Conservation (phyloP, 2,113 vertebrate genomes). For the Salvelinus namaycush region DNA sequence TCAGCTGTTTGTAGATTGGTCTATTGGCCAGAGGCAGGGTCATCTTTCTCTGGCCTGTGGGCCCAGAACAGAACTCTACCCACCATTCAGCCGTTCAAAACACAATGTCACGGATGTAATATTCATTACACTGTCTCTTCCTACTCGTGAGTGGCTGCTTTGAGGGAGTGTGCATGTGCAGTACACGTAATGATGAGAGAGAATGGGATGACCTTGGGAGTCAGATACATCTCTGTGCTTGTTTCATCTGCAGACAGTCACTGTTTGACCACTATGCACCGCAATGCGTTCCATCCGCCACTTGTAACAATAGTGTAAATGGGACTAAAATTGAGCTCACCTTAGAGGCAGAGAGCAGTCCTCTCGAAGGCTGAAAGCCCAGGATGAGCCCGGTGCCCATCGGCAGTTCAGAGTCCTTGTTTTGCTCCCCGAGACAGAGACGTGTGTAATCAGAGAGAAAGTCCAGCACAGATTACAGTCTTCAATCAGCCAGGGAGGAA, state of each 20-base stretch:
- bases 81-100: constrained; percentile 21
- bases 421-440: constrained; percentile 77
- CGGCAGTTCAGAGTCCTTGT: constrained; percentile 74
- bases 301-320: constrained; percentile 77
- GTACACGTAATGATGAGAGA: constrained; percentile 27
- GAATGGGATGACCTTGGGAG: constrained; percentile 71
- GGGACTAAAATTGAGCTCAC: constrained; percentile 79
- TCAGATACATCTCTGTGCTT: constrained; percentile 58
- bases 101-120: constrained; percentile 36
- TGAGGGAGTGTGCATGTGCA: constrained; percentile 34
- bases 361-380: constrained; percentile 77
- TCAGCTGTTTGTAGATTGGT: background rate
- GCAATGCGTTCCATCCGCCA: constrained; percentile 69
- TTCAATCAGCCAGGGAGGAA: constrained; percentile 82
- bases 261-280: constrained; percentile 69
- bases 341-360: constrained; percentile 74
- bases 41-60: constrained; percentile 18
- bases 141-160: constrained; percentile 39
- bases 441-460: constrained; percentile 79
- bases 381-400: constrained; percentile 75
- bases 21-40: background rate
- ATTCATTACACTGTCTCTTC: constrained; percentile 51
- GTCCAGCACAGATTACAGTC: constrained; percentile 81
- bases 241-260: constrained; percentile 66
- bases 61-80: constrained; percentile 30